A percentile compares a stretch with the other conserved stretches of the same genome.
Evolutionary conservation across 2,888 invertebrate genomes (phyloP).

Genomic region (Abscondita cerata): DNA sequence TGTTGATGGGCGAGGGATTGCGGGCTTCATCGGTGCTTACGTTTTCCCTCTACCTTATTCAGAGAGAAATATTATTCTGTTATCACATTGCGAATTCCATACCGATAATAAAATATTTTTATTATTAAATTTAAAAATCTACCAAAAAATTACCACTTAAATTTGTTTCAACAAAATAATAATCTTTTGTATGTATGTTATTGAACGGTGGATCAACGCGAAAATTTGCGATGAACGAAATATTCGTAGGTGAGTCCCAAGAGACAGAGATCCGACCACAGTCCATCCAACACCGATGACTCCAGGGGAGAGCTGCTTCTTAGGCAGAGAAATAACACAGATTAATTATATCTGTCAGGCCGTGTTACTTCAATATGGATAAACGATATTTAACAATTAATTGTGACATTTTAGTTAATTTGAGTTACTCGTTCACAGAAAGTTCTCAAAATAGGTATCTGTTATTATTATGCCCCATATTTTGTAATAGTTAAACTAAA

Average conservation of each 20-base stretch:
- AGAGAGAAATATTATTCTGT: slow-evolving; percentile 23
- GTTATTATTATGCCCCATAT: slow-evolving; percentile 6
- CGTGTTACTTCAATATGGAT: slow-evolving; percentile 57
- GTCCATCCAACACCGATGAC: slow-evolving; percentile 50
- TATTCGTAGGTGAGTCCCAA: slow-evolving; percentile 42
- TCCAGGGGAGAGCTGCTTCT: slow-evolving; percentile 56
- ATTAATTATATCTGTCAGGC: slow-evolving; percentile 60
- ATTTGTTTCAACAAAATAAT: no score
- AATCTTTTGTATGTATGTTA: no score
- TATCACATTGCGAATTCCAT: no score
- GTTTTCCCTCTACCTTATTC: slow-evolving; percentile 31
- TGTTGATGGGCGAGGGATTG: slow-evolving; percentile 35
- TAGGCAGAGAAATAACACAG: slow-evolving; percentile 58
- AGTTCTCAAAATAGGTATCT: slow-evolving; percentile 13
- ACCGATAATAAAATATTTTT: no score
- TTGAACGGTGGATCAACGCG: slow-evolving; percentile 3
- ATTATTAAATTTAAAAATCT: no score
- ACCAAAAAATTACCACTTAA: no score
- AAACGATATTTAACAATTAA: slow-evolving; percentile 61
- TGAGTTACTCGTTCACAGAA: slow-evolving; percentile 35
- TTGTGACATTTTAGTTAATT: slow-evolving; percentile 55
- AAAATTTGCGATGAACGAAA: slow-evolving; percentile 40
- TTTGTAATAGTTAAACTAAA: not conserved
- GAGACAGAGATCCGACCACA: slow-evolving; percentile 42
- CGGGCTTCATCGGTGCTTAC: slow-evolving; percentile 36